Base-by-base conservation (phyloP, 2,113 vertebrate species). In the Microtus montanus region DNA sequence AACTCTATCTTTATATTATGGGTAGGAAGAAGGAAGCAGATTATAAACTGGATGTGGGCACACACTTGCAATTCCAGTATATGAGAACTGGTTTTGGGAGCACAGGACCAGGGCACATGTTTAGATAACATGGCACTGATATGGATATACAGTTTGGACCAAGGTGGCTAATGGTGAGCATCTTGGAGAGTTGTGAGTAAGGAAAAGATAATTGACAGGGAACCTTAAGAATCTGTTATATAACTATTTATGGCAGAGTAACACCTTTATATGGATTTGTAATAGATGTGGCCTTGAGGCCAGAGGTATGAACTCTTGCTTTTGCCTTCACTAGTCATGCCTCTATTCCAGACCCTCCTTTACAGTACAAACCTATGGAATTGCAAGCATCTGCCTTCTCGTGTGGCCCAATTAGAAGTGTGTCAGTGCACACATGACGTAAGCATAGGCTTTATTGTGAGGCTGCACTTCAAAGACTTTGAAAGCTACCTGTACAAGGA, bases 281-380 rank as follows among this genome's bases (percentile, higher is more conserved):
- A 17, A 47, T 47, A 77, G 41, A 47, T 47, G 22, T 47, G 74
- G 24, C 74, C 41, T 15, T 47, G 41, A 77, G 41, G 26, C 26
- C 74, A 47, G 26, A 47, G 41, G 24, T 47, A 6, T 77, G 44
- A 77, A 26, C 26, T 3, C 38, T 77, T 47, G 74, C 74, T 77
- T 77, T 77, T 30, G 26, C 26, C 44, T 47, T 44, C 41, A 47
- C 12, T 52, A 52, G 33, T 92, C 68, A 86, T 91, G 54, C 64
- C 73, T 96, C 94, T 74, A 86, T 97, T 92, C 83, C 86, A 83
- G 94, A 41, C n/a, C 73, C 94, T 44, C 68, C 28, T 95, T 91
- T 93, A n/a, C 52, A 92, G 66, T 74, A 3, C 44, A 91, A 85
- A 92, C 68, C 54, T 92, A 88, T 47, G 92, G 79, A 96, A 94